Conservation (phyloP, 1,140 invertebrate genomes). For the Neodiprion lecontei region DNA sequence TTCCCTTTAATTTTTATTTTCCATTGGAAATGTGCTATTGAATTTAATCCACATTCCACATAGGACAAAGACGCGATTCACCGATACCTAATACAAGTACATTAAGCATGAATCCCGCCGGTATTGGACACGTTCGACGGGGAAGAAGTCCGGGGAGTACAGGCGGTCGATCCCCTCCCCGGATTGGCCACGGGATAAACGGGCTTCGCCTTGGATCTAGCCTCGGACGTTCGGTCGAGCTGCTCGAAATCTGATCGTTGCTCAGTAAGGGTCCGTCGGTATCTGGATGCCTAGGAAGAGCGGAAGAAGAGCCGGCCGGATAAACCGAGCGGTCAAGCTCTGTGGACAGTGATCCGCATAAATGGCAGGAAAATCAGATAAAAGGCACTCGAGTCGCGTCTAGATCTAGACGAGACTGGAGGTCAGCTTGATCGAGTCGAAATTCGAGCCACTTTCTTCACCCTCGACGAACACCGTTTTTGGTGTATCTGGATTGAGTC, state of each 20-base stretch:
- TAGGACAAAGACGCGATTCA: no score
- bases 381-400: not conserved
- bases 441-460: not conserved
- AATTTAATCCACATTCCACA: no score
- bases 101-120: no score
- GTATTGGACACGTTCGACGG: no score
- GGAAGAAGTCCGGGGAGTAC: no score
- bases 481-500: no score
- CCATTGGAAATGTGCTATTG: no score
- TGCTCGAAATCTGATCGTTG: constrained; percentile 1
- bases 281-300: not conserved
- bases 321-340: not conserved
- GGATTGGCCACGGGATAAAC: not conserved
- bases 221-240: not conserved
- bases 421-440: not conserved
- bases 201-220: not conserved
- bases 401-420: not conserved
- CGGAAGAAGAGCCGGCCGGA: not conserved
- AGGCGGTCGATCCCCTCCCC: not conserved
- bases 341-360: constrained; percentile 6
- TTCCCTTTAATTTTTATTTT: no score
- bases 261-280: not conserved
- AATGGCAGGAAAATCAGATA: constrained; percentile 3
- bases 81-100: no score
- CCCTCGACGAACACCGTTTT: not conserved